Conservation (phyloP, 2,797 vertebrate genomes). For the Pseudocheirus occidentalis region DNA sequence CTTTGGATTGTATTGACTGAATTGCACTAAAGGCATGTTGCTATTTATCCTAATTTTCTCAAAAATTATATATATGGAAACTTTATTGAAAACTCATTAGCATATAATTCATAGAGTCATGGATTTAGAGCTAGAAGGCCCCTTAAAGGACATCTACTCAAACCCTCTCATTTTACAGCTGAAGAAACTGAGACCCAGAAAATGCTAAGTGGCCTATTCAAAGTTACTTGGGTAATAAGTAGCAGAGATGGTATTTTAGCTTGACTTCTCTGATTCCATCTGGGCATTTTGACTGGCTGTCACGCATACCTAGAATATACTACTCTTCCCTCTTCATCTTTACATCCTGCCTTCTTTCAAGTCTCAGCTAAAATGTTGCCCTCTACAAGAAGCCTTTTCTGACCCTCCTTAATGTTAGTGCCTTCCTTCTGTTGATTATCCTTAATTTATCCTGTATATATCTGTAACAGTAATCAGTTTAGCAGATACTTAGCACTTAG, state of each 20-base stretch:
- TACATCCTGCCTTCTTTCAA: background rate
- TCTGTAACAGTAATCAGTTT: no score
- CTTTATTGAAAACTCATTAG: background rate
- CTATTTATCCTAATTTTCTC: constrained; percentile 10
- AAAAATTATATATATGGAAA: background rate
- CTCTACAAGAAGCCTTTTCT: background rate
- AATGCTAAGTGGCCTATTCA: background rate
- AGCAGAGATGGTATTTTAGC: background rate
- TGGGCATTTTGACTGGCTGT: background rate
- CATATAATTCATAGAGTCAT: background rate
- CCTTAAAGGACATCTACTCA: background rate
- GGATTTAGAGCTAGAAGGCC: background rate
- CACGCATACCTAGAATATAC: background rate
- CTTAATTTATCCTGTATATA: background rate
- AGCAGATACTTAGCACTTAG: no score
- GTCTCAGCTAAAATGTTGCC: background rate
- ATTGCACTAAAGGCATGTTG: background rate
- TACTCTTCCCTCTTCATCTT: background rate
- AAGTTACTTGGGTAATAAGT: background rate
- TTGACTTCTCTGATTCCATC: background rate
- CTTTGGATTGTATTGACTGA: background rate
- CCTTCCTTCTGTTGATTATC: background rate
- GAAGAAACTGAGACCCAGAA: background rate
- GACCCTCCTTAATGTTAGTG: background rate
- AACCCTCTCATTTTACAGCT: background rate